These are phyloP conservation scores for Palythoa heliodiscus DNA, from an alignment of 92 coral and sea anemone species.

Conservation along the genomic window DNA sequence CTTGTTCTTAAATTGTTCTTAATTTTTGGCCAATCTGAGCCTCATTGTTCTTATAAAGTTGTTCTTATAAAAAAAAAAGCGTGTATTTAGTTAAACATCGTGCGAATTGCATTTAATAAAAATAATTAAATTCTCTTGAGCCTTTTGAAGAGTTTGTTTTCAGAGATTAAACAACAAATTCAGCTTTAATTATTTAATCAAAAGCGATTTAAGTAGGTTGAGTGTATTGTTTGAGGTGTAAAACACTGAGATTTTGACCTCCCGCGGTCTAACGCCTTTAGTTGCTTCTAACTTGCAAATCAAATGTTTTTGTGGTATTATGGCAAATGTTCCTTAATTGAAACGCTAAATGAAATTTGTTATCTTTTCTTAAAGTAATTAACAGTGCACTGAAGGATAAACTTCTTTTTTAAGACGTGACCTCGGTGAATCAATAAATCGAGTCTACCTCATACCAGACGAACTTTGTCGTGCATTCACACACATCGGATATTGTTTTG, in stretches of 20 bases:
- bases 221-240: conserved; percentile 10
- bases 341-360: conserved; percentile 27
- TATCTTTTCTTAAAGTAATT: background rate
- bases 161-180: conserved; percentile 4
- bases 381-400: background rate
- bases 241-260: conserved; percentile 1
- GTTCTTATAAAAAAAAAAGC: no score
- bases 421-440: background rate
- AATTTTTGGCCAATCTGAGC: no score
- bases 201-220: conserved; percentile 15
- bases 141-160: conserved; percentile 29
- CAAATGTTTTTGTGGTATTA: conserved; percentile 22
- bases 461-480: background rate
- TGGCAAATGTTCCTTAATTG: conserved; percentile 5
- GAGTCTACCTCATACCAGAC: background rate
- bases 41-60: no score
- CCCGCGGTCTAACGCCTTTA: conserved; percentile 25
- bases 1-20: no score
- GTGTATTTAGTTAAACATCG: background rate
- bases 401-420: background rate
- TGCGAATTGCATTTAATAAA: background rate
- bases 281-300: conserved; percentile 22
- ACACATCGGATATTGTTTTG: conserved; percentile 1
- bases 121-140: conserved; percentile 5
- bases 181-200: conserved; percentile 26